phyloP scores from a whole-genome alignment of 2,888 invertebrate species.

The Octodonta nipae region DNA sequence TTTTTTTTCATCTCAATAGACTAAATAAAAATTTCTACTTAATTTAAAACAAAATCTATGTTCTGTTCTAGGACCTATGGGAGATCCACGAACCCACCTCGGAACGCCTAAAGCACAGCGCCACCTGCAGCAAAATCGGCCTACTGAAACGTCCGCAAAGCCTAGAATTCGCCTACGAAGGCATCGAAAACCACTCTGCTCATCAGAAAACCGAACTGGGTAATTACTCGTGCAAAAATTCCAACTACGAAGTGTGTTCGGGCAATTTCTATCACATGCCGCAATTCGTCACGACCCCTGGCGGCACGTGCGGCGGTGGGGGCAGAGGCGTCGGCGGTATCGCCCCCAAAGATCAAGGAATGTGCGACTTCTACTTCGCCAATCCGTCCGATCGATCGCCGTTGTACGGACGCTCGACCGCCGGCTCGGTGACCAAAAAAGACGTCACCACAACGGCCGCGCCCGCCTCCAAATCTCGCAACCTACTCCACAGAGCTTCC shows the following conservation, averaged over 20 bases:
- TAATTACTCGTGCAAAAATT: slow-evolving; percentile 10
- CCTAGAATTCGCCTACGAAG: slow-evolving; percentile 20
- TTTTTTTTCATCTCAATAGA: too few relatives aligned
- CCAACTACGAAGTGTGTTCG: slow-evolving; percentile 24
- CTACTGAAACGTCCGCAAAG: slow-evolving; percentile 26
- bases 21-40: too few relatives aligned
- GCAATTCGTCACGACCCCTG: slow-evolving; percentile 24
- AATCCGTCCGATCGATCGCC: slow-evolving; percentile 18
- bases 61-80: slow-evolving; percentile 30
- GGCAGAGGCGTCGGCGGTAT: slow-evolving; percentile 14
- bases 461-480: not conserved
- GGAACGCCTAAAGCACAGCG: slow-evolving; percentile 23
- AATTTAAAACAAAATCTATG: slow-evolving; percentile 22
- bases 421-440: slow-evolving; percentile 6
- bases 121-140: slow-evolving; percentile 28
- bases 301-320: slow-evolving; percentile 27
- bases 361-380: slow-evolving; percentile 27
- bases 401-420: slow-evolving; percentile 22
- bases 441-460: not conserved
- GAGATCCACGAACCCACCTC: slow-evolving; percentile 25
- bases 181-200: slow-evolving; percentile 18
- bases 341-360: slow-evolving; percentile 24
- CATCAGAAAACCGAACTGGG: slow-evolving; percentile 14
- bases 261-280: slow-evolving; percentile 25
- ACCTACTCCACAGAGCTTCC: not conserved